These are phyloP conservation scores for Heterotilapia buettikoferi DNA, from an alignment of 2,113 vertebrate species.

Conservation along the genomic window DNA sequence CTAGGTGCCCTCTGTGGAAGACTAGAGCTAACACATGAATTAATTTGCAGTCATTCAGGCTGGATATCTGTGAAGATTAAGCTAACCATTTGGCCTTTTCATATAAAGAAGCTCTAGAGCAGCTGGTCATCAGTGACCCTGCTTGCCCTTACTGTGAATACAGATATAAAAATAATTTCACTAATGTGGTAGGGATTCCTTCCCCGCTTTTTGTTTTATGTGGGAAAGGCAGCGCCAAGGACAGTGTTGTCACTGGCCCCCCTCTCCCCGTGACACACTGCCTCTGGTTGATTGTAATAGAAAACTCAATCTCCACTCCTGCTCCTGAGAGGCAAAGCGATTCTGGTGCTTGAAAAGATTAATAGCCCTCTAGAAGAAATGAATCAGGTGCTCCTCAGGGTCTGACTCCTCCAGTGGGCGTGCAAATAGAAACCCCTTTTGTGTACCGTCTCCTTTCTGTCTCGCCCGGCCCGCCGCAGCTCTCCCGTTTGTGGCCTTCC, in stretches of 20 bases:
- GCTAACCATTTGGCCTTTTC: not conserved
- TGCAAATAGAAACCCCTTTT: conserved; percentile 57
- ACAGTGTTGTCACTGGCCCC: conserved; percentile 14
- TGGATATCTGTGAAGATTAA: not conserved
- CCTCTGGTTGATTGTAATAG: conserved; percentile 61
- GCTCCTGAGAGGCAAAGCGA: conserved; percentile 69
- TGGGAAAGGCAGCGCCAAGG: conserved; percentile 35
- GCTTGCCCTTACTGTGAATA: not conserved
- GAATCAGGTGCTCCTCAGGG: conserved; percentile 71
- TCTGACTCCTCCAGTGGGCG: conserved; percentile 49
- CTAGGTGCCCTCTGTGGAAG: not conserved
- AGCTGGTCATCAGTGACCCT: not conserved
- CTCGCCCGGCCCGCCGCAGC: not conserved
- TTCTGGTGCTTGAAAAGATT: conserved; percentile 73
- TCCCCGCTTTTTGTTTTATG: not conserved
- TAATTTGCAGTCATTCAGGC: not conserved
- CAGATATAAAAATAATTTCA: not conserved
- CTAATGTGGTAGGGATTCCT: not conserved
- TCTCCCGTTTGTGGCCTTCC: not conserved
- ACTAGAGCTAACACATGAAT: not conserved
- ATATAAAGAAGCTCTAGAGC: not conserved
- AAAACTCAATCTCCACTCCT: conserved; percentile 72
- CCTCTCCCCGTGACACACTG: not conserved
- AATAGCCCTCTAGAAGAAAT: conserved; percentile 75
- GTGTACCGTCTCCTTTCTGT: conserved; percentile 13